phyloP scores from a whole-genome alignment of 2,797 vertebrate genomes.

The Taeniopygia guttata region DNA sequence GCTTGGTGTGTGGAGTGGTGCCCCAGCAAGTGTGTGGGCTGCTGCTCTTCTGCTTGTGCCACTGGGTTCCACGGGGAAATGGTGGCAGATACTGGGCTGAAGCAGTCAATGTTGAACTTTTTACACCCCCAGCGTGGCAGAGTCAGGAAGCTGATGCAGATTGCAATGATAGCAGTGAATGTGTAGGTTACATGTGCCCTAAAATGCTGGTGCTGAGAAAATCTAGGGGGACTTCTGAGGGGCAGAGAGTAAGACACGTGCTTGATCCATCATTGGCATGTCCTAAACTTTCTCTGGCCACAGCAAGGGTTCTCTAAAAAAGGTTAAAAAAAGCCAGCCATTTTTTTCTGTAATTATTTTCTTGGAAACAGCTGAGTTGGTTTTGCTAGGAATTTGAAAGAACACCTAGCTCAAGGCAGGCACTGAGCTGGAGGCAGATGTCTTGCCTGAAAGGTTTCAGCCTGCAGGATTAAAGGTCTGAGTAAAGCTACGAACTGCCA shows the following conservation, averaged over 20 bases:
- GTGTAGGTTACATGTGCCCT: not conserved
- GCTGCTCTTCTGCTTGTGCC: not conserved
- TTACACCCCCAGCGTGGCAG: accelerated
- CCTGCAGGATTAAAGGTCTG: not conserved
- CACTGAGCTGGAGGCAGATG: not conserved
- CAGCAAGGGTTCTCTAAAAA: not conserved
- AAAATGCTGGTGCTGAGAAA: not conserved
- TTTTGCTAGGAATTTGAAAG: not conserved
- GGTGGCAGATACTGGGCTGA: not conserved
- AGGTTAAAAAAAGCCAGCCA: not conserved
- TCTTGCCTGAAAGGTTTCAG: not conserved
- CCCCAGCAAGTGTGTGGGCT: not conserved
- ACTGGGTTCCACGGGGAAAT: not conserved
- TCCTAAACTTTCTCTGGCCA: not conserved
- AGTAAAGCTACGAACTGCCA: not conserved
- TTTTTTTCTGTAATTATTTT: not conserved
- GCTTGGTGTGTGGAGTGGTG: accelerated
- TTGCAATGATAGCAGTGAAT: not conserved
- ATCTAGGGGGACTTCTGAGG: not conserved
- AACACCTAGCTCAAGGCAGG: not conserved
- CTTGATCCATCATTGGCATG: not conserved
- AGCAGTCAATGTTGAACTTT: not conserved
- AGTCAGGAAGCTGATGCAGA: not conserved
- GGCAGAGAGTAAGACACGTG: not conserved
- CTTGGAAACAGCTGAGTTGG: not conserved